Evolutionary conservation across 2,797 vertebrate genomes (phyloP).

Genomic region (Spinibarbus caldwelli): DNA sequence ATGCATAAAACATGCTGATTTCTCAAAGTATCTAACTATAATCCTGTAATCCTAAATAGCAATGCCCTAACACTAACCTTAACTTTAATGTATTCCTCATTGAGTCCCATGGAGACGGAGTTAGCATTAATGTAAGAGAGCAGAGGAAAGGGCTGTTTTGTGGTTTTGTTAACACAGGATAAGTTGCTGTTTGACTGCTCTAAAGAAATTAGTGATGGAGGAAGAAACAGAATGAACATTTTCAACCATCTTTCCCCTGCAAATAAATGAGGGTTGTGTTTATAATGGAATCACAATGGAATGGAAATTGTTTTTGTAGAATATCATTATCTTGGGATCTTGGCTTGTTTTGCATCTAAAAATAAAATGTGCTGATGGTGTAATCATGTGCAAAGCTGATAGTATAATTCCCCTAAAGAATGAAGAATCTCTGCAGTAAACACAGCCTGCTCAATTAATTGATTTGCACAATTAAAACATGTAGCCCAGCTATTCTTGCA

Average conservation of each 20-base stretch:
- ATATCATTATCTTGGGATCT: constrained; percentile 23
- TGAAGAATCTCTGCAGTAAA: constrained; percentile 27
- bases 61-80: background rate
- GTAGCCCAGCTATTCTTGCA: constrained; percentile 25
- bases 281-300: constrained; percentile 33
- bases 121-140: background rate
- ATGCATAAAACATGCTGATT: background rate
- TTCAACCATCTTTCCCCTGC: constrained; percentile 1
- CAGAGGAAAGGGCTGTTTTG: background rate
- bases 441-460: constrained; percentile 37
- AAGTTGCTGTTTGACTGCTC: background rate
- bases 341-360: constrained; percentile 29
- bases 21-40: constrained; percentile 8
- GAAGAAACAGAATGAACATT: constrained; percentile 14
- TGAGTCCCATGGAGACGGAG: background rate
- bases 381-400: constrained; percentile 31
- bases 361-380: constrained; percentile 34
- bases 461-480: constrained; percentile 49
- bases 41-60: constrained; percentile 27
- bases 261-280: constrained; percentile 32
- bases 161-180: background rate
- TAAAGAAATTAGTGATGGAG: constrained; percentile 11
- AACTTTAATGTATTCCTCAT: background rate
- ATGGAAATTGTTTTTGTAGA: constrained; percentile 38
- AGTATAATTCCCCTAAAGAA: constrained; percentile 36